These are phyloP conservation scores for Nomada goodeniana DNA, from an alignment of 2,888 invertebrate species.

Conservation along the genomic window DNA sequence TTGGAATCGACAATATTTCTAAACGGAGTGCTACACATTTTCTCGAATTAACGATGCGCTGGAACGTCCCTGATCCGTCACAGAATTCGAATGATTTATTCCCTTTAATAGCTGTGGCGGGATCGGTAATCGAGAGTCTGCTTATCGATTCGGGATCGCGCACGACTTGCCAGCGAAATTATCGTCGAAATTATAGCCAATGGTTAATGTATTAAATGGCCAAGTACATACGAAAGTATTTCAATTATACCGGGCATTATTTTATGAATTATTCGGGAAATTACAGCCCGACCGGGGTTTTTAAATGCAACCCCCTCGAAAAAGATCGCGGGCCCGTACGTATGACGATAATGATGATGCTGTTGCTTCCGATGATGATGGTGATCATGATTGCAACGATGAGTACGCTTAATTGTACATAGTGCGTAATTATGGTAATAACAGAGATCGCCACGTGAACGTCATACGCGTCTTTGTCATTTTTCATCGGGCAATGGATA, in stretches of 20 bases:
- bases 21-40: too few species aligned
- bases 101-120: slow-evolving; percentile 26
- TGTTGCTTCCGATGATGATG: slow-evolving; percentile 35
- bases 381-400: slow-evolving; percentile 61
- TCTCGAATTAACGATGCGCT: too few species aligned
- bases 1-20: too few species aligned
- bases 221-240: slow-evolving; percentile 63
- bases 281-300: slow-evolving; percentile 55
- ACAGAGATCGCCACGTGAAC: slow-evolving; percentile 34
- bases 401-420: slow-evolving; percentile 62
- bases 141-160: slow-evolving; percentile 53
- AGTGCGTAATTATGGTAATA: slow-evolving; percentile 67
- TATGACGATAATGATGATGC: slow-evolving; percentile 41
- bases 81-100: slow-evolving; percentile 43
- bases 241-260: slow-evolving; percentile 65
- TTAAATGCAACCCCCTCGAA: slow-evolving; percentile 61
- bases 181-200: slow-evolving; percentile 63
- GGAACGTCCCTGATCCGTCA: slow-evolving; percentile 1
- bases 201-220: slow-evolving; percentile 70
- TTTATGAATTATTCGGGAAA: slow-evolving; percentile 69
- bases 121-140: slow-evolving; percentile 12
- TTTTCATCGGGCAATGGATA: slow-evolving; percentile 16
- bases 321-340: slow-evolving; percentile 29
- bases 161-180: slow-evolving; percentile 52
- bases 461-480: slow-evolving; percentile 36